Evolutionary conservation across 2,797 vertebrate genomes (phyloP).

Genomic region (Acrocephalus scirpaceus): DNA sequence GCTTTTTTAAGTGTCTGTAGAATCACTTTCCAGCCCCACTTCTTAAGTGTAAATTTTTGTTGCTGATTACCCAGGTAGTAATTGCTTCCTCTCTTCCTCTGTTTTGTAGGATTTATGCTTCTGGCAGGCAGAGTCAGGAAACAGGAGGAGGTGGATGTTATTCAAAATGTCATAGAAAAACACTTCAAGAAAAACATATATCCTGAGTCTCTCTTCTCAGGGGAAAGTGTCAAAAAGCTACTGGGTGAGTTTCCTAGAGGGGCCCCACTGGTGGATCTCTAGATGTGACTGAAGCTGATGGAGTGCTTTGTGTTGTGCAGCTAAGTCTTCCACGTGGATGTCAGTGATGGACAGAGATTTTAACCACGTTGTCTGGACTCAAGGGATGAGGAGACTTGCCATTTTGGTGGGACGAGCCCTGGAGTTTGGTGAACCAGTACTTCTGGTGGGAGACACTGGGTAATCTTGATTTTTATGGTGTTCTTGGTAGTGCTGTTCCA

Average conservation of each 20-base stretch:
- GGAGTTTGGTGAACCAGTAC: constrained; percentile 90
- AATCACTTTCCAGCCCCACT: background rate
- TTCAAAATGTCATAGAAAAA: constrained; percentile 89
- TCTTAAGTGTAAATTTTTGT: background rate
- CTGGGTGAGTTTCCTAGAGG: constrained; percentile 85
- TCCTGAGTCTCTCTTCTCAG: constrained; percentile 87
- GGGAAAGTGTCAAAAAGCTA: constrained; percentile 83
- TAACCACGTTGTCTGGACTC: constrained; percentile 92
- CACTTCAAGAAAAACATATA: constrained; percentile 90
- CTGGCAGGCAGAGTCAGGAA: constrained; percentile 93
- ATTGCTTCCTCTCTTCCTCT: background rate
- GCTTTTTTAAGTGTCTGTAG: background rate
- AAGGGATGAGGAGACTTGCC: constrained; percentile 87
- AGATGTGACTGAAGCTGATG: background rate
- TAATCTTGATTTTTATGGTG: constrained; percentile 65
- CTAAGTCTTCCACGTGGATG: constrained; percentile 52
- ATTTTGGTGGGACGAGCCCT: constrained; percentile 90
- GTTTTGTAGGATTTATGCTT: constrained; percentile 90
- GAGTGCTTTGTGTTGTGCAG: constrained; percentile 59
- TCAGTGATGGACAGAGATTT: constrained; percentile 86
- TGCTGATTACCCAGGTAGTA: background rate
- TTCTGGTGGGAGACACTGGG: constrained; percentile 97
- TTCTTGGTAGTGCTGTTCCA: background rate
- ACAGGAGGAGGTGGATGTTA: constrained; percentile 87
- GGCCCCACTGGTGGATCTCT: background rate